These are phyloP conservation scores for Drosophila algonquin DNA, from an alignment of 2,888 invertebrate genomes.

Conservation along the genomic window DNA sequence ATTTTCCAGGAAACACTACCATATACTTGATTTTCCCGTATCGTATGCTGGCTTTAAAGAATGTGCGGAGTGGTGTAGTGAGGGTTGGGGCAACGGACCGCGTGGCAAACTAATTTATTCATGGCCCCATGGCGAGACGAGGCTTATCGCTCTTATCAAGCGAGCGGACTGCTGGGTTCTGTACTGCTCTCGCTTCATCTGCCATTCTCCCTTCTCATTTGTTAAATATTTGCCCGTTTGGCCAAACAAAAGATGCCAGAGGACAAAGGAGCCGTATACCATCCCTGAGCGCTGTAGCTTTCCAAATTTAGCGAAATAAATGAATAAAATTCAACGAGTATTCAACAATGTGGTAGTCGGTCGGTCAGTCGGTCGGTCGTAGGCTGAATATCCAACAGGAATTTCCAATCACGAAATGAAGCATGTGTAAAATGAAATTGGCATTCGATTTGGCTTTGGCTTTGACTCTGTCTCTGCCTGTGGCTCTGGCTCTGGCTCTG, in stretches of 20 bases:
- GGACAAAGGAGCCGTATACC: constrained; percentile 14
- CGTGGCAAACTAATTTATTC: constrained; percentile 52
- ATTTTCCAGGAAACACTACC: too few species aligned
- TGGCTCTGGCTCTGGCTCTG: constrained; percentile 33
- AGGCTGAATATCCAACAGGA: constrained; percentile 6
- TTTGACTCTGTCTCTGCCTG: constrained; percentile 27
- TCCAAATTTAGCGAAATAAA: constrained; percentile 44
- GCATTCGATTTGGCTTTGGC: constrained; percentile 27
- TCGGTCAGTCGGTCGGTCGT: background rate
- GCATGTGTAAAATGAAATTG: constrained; percentile 67
- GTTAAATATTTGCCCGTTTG: constrained; percentile 59
- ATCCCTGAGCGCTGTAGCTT: background rate
- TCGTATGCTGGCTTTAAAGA: background rate
- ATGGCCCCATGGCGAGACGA: constrained; percentile 35
- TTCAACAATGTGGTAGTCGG: background rate
- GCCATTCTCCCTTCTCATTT: constrained; percentile 16
- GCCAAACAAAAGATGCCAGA: constrained; percentile 26
- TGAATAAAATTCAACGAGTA: constrained; percentile 58
- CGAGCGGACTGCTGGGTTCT: constrained; percentile 3
- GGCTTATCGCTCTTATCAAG: constrained; percentile 39
- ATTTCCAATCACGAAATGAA: constrained; percentile 60
- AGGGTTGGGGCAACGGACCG: too few species aligned
- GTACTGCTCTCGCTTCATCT: background rate
- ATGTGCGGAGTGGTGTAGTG: background rate
- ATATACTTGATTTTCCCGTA: background rate